Evolutionary conservation across 2,888 invertebrate species (phyloP).

Genomic region (Ormyrus rosae): DNA sequence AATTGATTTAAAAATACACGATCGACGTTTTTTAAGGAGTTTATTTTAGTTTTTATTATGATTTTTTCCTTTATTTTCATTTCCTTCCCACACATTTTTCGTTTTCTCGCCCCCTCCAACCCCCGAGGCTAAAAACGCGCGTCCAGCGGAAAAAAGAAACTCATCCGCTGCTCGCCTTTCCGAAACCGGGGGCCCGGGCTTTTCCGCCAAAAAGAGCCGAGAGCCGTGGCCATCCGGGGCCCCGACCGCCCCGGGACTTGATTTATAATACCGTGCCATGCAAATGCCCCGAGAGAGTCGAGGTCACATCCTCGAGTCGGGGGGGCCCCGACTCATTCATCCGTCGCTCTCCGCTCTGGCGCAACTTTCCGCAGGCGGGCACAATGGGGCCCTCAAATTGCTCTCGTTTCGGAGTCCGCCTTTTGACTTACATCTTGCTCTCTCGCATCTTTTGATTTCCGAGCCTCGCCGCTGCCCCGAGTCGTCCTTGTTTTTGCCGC

Average conservation of each 20-base stretch:
- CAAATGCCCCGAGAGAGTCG: conserved; percentile 62
- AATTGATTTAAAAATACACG: conserved; percentile 37
- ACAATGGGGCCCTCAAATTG: conserved; percentile 45
- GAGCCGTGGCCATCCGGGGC: no score
- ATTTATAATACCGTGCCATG: conserved; percentile 57
- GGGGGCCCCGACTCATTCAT: no score
- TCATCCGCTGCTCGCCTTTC: no score
- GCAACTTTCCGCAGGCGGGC: conserved; percentile 59
- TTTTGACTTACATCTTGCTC: conserved; percentile 56
- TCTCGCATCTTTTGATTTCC: background rate
- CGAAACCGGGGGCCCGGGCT: no score
- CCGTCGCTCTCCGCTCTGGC: background rate
- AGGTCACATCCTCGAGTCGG: conserved; percentile 55
- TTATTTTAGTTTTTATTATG: conserved; percentile 35
- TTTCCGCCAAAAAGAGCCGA: no score
- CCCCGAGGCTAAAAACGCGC: no score
- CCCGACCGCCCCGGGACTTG: no score
- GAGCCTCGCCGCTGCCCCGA: no score
- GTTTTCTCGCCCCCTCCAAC: no score
- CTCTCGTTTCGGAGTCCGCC: background rate
- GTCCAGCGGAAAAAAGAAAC: no score
- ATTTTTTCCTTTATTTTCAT: conserved; percentile 42
- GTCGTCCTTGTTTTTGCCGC: no score
- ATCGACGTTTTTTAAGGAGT: conserved; percentile 42
- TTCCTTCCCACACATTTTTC: background rate